phyloP scores from a whole-genome alignment of 2,888 invertebrate species.

The Onthophagus sagittarius region DNA sequence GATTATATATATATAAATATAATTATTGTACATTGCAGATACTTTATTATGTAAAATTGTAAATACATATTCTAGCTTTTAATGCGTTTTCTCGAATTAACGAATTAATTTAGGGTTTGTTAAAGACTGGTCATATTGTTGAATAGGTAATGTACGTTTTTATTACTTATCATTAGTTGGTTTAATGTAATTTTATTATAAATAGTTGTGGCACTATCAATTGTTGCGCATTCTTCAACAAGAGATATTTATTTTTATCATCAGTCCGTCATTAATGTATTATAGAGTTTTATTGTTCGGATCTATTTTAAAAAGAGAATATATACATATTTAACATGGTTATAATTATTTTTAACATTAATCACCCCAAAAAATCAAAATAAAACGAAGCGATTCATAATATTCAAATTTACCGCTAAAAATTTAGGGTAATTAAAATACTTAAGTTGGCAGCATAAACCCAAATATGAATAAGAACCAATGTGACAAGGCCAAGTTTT shows the following conservation, averaged over 20 bases:
- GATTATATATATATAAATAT: not conserved
- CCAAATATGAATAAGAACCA: constrained; percentile 15
- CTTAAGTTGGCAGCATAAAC: not conserved
- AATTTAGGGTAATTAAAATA: not conserved
- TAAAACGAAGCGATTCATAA: not conserved
- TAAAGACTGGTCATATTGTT: constrained; percentile 9
- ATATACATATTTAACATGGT: not conserved
- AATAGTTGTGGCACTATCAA: not conserved
- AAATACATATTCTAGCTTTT: constrained; percentile 2
- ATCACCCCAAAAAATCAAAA: not conserved
- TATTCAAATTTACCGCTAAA: too few relatives aligned
- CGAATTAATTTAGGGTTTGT: constrained; percentile 10
- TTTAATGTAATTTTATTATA: not conserved
- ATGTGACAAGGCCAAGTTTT: constrained; percentile 23
- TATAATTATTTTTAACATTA: not conserved
- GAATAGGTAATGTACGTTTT: not conserved
- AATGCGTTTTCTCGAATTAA: not conserved
- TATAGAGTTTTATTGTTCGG: constrained; percentile 8
- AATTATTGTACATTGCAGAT: constrained; percentile 6
- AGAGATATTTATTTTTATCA: constrained; percentile 9
- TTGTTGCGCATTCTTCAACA: not conserved
- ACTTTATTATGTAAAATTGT: constrained; percentile 8
- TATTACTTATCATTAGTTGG: constrained; percentile 1
- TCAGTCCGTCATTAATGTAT: constrained; percentile 3
- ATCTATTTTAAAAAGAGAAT: constrained; percentile 3